Base-by-base conservation (phyloP, 2,113 vertebrate genomes). In the Bucco capensis region DNA sequence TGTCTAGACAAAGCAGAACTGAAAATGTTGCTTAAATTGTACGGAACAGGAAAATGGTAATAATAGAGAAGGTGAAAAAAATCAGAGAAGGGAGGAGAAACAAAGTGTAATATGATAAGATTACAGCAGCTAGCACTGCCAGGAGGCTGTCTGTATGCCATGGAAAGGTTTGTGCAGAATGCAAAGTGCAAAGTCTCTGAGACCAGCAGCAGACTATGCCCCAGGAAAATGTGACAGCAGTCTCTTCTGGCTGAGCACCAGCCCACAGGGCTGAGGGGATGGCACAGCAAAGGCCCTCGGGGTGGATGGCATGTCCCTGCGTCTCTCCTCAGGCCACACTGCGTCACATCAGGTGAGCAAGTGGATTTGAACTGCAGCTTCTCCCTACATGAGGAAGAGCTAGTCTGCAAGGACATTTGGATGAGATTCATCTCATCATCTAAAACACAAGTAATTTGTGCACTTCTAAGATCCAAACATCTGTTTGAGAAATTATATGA, bases 131-230 rank as follows among this genome's bases (percentile, higher is more conserved):
- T 13, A 49, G 49, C 37, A 61, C 33, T 24, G 58, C 64, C 35
- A 49, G 24, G 69, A 70, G 49, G 70, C 53, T 71, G 35, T 10
- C 65, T 0, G 0, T 44, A 35, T 81, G 27, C 9, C 83, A 44
- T 27, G 2, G 31, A 24, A 24, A 17, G 31, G 24, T 4, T 4
- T 3, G 25, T 65, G 86, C 67, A 58, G 69, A 66, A 60, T 0
- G 0, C 28, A 0, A 25, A 12, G 50, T 0, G 0, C 28, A 0
- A 25, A 12, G 50, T 19, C 40, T 69, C 78, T 0, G 0, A n/a
- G 49, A 31, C 15, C 57, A 40, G 72, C 24, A 75, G 62, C 54
- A 79, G 62, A 8, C 42, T 6, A 44, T 1, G 9, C 0, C 23
- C 46, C 8, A 3, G 14, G 24, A 84, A n/a, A 46, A 37, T 0